Percentiles rank a stretch among this genome's conserved stretches.
These are phyloP conservation scores for Dendrophyllia cribrosa DNA, from an alignment of 64 coral and sea anemone genomes.

Conservation along the genomic window DNA sequence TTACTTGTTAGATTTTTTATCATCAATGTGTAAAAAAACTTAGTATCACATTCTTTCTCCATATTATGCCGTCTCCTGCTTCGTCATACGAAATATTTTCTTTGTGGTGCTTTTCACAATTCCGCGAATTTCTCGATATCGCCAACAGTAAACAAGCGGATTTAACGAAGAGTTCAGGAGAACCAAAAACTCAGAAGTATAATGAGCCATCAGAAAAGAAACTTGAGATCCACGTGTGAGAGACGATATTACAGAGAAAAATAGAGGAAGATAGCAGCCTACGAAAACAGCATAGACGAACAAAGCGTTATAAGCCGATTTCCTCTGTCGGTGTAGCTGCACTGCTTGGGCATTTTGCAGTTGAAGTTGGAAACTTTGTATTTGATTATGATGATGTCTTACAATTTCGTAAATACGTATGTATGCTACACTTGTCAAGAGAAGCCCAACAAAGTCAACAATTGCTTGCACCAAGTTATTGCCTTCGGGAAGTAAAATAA, in stretches of 20 bases:
- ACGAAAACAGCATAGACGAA: neutral
- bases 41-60: too few relatives aligned
- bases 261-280: neutral
- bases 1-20: too few relatives aligned
- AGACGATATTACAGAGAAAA: neutral
- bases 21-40: too few relatives aligned
- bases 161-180: neutral
- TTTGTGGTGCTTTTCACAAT: neutral
- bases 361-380: too few relatives aligned
- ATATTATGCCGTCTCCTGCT: too few relatives aligned
- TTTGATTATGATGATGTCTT: too few relatives aligned
- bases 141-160: neutral
- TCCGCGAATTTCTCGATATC: neutral
- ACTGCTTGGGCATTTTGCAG: too few relatives aligned
- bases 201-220: neutral
- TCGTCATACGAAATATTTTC: neutral
- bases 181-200: neutral
- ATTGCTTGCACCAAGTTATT: too few relatives aligned
- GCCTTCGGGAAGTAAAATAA: too few relatives aligned
- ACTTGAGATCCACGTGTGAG: neutral
- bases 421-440: too few relatives aligned
- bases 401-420: too few relatives aligned
- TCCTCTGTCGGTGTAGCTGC: neutral
- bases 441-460: too few relatives aligned
- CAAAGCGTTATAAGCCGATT: neutral